phyloP scores from a whole-genome alignment of 2,113 vertebrate genomes.

The Lipophrys pholis region DNA sequence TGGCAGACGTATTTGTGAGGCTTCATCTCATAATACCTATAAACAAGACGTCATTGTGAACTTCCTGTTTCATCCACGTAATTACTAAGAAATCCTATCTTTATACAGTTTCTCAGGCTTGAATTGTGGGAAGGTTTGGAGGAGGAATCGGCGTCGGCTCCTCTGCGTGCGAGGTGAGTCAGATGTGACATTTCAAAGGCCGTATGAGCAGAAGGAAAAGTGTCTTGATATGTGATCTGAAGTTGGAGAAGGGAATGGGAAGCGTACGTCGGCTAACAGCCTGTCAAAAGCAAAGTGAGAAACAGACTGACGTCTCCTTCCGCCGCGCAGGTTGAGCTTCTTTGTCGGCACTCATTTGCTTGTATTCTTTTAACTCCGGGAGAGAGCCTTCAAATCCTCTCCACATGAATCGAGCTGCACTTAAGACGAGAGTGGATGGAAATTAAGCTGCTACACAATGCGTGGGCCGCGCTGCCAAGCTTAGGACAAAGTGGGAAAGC shows the following conservation, averaged over 20 bases:
- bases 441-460: constrained; percentile 73
- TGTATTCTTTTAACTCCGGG: constrained; percentile 71
- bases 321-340: constrained; percentile 54
- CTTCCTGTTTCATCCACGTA: no score
- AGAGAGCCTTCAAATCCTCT: constrained; percentile 70
- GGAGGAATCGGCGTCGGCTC: no score
- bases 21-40: no score
- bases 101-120: no score
- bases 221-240: constrained; percentile 64
- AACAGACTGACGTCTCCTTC: constrained; percentile 62
- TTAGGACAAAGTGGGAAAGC: constrained; percentile 70
- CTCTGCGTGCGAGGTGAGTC: neutral
- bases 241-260: constrained; percentile 28
- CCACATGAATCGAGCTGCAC: constrained; percentile 72
- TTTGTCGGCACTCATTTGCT: constrained; percentile 69
- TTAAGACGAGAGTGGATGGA: constrained; percentile 69
- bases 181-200: constrained; percentile 56
- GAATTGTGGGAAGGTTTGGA: neutral
- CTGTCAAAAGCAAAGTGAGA: constrained; percentile 48
- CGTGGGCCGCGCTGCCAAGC: constrained; percentile 65
- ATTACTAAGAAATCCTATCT: no score
- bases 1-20: no score
- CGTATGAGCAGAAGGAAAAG: constrained; percentile 32
- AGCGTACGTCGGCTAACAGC: constrained; percentile 24
- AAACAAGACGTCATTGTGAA: no score